Evolutionary conservation across 2,113 vertebrate species (phyloP), one percentile per base, ranked within the genome.

Genomic region (Hippoglossus stenolepis): DNA sequence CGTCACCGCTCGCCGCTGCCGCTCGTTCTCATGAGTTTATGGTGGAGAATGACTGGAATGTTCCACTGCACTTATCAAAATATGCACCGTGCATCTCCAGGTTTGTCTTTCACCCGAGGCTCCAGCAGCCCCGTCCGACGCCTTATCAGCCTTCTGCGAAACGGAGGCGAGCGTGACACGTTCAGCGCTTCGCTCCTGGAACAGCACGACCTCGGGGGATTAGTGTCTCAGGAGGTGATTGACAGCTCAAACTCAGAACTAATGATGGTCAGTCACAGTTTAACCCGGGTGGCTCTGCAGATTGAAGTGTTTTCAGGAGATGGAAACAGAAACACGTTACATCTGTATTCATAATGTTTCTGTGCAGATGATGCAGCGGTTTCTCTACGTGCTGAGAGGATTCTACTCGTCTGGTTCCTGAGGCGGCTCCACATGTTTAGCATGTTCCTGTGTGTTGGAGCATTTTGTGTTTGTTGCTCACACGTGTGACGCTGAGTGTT

Each of bases 21-120:
- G 31, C 78, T 65, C 28, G 10, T 54, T 75, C 79, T 88, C 45
- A 31, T 71, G 85, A 80, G 84, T 91, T 89, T 88, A 85, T 70
- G 79, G 68, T 72, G 69, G 59, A 83, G 91, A 93, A 94, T 93
- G 91, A 84, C 56, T 64, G 87, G 92, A 94, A 93, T 94, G 91
- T 90, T 93, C 90, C 88, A 85, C 77, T 71, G 83, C 83, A 90
- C 80, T 91, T 92, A 91, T 93, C 87, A 90, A 90, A 93, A 90
- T 87, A 93, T 91, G 90, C 85, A 76, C 49, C 71, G 60, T 79
- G 66, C 86, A 92, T 87, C 83, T 82, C 40, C 82, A 73, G 77
- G 66, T 87, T 87, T 79, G 73, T 43, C 59, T 89, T 56, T 77
- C 17, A 64, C 71, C 75, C 66, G 11, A 59, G 61, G 80, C 76